Conservation (phyloP, 1,140 invertebrate genomes). For the Neelides sp. region DNA sequence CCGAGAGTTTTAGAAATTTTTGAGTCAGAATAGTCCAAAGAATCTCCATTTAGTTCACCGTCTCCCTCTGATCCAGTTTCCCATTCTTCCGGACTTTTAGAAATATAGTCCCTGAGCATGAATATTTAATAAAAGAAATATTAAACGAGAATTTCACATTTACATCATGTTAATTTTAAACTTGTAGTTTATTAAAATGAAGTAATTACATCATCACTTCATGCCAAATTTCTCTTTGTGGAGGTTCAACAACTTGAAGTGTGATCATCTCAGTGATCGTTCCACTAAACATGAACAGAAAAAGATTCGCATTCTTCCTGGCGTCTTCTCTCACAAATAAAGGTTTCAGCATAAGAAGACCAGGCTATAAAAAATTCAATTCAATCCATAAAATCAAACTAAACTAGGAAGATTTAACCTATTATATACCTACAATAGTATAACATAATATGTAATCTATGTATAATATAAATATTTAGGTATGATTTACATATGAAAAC, state of each 20-base stretch:
- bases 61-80: slow-evolving; percentile 24
- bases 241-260: slow-evolving; percentile 72
- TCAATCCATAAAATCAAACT: background rate
- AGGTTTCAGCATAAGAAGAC: slow-evolving; percentile 79
- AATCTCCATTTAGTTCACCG: slow-evolving; percentile 19
- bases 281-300: slow-evolving; percentile 20
- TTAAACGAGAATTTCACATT: background rate
- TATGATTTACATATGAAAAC: background rate
- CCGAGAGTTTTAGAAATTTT: slow-evolving; percentile 21
- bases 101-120: slow-evolving; percentile 20
- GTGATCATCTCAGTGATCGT: slow-evolving; percentile 86
- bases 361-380: slow-evolving; percentile 48
- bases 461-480: background rate
- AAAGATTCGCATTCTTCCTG: slow-evolving; percentile 59
- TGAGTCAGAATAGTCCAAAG: slow-evolving; percentile 14
- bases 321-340: slow-evolving; percentile 83
- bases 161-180: background rate
- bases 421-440: background rate
- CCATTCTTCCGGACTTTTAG: slow-evolving; percentile 19
- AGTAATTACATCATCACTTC: slow-evolving; percentile 53
- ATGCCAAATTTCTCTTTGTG: slow-evolving; percentile 80
- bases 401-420: background rate
- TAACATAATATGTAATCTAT: background rate
- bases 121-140: background rate
- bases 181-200: slow-evolving; percentile 3